Conservation (phyloP, 2,797 vertebrate species). For the Galaxias olidus region DNA sequence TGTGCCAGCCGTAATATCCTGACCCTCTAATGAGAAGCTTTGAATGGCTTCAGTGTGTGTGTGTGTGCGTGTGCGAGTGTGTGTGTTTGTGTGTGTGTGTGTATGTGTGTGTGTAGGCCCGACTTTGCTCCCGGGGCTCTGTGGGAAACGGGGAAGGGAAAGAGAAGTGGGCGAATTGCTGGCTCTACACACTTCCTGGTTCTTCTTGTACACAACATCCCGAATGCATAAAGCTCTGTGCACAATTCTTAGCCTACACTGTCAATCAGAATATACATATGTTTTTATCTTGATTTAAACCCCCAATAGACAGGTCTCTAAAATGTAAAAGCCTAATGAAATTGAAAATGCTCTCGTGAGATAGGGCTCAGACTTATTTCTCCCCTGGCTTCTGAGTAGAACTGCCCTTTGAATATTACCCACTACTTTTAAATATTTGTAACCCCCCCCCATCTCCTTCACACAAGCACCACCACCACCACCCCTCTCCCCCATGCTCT, state of each 20-base stretch:
- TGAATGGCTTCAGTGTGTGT: slow-evolving; percentile 63
- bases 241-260: background rate
- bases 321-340: slow-evolving; percentile 45
- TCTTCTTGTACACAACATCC: slow-evolving; percentile 16
- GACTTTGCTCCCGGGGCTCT: slow-evolving; percentile 42
- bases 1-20: slow-evolving; percentile 41
- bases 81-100: slow-evolving; percentile 13
- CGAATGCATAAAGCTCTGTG: background rate
- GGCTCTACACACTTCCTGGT: background rate
- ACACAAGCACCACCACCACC: slow-evolving; percentile 34
- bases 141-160: slow-evolving; percentile 26
- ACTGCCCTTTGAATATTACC: slow-evolving; percentile 59
- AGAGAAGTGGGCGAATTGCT: too few relatives aligned
- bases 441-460: slow-evolving; percentile 2
- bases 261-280: too few relatives aligned
- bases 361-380: slow-evolving; percentile 53
- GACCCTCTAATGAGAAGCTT: slow-evolving; percentile 37
- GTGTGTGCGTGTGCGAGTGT: background rate
- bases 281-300: background rate
- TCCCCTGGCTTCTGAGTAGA: slow-evolving; percentile 61
- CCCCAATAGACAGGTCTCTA: slow-evolving; percentile 10
- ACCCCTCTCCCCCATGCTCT: slow-evolving; percentile 43
- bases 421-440: slow-evolving; percentile 63
- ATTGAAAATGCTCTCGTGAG: slow-evolving; percentile 40
- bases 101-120: slow-evolving; percentile 15